Evolutionary conservation across 2,888 invertebrate species (phyloP).

Genomic region (Horisme vitalbata): DNA sequence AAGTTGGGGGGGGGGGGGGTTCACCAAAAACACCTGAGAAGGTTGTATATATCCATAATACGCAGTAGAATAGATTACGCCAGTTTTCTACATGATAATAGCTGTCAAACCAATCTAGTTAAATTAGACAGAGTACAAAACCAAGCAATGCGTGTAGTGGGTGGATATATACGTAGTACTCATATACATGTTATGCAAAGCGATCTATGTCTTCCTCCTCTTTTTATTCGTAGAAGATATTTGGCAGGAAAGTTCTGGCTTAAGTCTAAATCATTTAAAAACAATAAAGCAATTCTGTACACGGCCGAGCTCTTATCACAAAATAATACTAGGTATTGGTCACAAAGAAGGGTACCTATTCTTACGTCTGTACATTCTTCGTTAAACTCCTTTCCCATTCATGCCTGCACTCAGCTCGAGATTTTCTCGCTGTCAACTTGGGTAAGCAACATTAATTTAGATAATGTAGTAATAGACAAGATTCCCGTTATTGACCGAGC

Average conservation of each 20-base stretch:
- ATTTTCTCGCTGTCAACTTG: neutral
- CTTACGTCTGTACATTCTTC: neutral
- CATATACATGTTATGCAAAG: slow-evolving; percentile 24
- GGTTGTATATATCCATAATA: slow-evolving; percentile 31
- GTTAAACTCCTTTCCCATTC: neutral
- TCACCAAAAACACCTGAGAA: slow-evolving; percentile 34
- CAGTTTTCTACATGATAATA: slow-evolving; percentile 21
- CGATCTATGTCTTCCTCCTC: slow-evolving; percentile 7
- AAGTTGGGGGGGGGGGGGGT: slow-evolving; percentile 39
- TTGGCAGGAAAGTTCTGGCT: slow-evolving; percentile 26
- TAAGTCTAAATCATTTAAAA: neutral
- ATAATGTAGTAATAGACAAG: too few species aligned
- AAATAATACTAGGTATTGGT: neutral
- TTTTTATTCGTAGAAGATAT: slow-evolving; percentile 22
- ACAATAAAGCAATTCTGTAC: neutral
- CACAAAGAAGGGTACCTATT: neutral
- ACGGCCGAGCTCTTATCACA: neutral
- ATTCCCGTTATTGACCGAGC: too few species aligned
- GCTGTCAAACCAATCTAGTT: slow-evolving; percentile 18
- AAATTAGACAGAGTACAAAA: slow-evolving; percentile 33
- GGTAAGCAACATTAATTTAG: too few species aligned
- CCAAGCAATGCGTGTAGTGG: slow-evolving; percentile 26
- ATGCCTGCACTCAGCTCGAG: neutral
- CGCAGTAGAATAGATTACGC: slow-evolving; percentile 36
- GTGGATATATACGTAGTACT: slow-evolving; percentile 29